Evolutionary conservation across 1,140 invertebrate species (phyloP).

Genomic region (Ceratina calcarata): DNA sequence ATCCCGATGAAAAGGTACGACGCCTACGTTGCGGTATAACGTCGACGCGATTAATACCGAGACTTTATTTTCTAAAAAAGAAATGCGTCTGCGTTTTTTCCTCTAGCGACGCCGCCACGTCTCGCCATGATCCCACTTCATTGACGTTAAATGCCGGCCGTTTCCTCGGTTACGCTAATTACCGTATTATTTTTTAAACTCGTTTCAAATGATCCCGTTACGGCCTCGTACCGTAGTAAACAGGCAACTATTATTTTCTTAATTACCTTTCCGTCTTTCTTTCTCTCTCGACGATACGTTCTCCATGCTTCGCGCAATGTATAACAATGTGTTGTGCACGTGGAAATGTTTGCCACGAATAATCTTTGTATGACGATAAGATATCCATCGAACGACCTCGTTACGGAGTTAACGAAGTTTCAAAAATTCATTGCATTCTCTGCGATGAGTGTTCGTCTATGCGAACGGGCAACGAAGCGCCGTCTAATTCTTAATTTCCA

Average conservation of each 20-base stretch:
- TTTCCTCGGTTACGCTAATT: background rate
- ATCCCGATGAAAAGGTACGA: no score
- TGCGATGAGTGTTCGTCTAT: no score
- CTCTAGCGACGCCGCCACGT: background rate
- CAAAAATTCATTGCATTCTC: no score
- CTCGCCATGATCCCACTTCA: background rate
- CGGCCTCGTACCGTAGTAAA: background rate
- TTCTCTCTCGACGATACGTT: background rate
- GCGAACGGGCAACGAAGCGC: no score
- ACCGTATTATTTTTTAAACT: background rate
- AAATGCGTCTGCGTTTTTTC: background rate
- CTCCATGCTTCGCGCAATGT: no score
- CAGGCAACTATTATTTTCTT: background rate
- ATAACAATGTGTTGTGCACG: no score
- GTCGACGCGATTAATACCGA: background rate
- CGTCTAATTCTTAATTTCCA: background rate
- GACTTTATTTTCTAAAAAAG: background rate
- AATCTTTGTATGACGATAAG: no score
- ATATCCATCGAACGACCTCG: no score
- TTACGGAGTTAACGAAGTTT: no score
- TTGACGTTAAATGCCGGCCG: background rate
- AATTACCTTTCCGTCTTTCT: background rate
- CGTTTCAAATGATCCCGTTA: conserved; percentile 1
- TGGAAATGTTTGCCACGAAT: no score
- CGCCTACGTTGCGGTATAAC: no score